phyloP scores from a whole-genome alignment of 2,797 vertebrate species.

The Xiphorhynchus erythropygius region DNA sequence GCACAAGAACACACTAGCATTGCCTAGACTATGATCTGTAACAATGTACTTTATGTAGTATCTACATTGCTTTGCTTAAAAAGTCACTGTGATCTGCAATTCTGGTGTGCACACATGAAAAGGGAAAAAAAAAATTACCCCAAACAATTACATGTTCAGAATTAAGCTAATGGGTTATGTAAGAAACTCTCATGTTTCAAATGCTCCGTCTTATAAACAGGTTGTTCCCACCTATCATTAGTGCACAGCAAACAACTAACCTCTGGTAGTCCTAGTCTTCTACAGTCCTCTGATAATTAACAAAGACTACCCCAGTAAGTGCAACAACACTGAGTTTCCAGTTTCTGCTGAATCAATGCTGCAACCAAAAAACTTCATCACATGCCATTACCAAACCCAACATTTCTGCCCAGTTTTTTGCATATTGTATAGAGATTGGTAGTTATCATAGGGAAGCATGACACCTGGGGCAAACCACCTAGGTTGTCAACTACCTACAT shows the following conservation, averaged over 20 bases:
- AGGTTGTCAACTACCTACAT: not conserved
- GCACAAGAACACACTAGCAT: not conserved
- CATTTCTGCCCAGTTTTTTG: not conserved
- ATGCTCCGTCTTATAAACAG: not conserved
- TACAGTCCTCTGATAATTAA: not conserved
- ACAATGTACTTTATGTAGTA: not conserved
- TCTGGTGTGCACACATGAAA: not conserved
- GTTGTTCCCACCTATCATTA: not conserved
- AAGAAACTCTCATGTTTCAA: not conserved
- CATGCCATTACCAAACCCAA: not conserved
- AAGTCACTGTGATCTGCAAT: not conserved
- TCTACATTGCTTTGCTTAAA: not conserved
- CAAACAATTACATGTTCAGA: not conserved
- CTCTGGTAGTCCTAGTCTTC: not conserved
- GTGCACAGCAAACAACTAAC: not conserved
- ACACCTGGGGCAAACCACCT: not conserved
- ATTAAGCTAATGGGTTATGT: not conserved
- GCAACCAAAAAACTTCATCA: not conserved
- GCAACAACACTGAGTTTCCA: not conserved
- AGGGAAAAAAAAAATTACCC: rapidly evolving
- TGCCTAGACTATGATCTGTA: not conserved
- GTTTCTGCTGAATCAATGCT: not conserved
- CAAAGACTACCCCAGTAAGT: not conserved
- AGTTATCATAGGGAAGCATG: not conserved
- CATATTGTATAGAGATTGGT: not conserved